Conservation (phyloP, 2,888 invertebrate species). For the Orthonevra nobilis region DNA sequence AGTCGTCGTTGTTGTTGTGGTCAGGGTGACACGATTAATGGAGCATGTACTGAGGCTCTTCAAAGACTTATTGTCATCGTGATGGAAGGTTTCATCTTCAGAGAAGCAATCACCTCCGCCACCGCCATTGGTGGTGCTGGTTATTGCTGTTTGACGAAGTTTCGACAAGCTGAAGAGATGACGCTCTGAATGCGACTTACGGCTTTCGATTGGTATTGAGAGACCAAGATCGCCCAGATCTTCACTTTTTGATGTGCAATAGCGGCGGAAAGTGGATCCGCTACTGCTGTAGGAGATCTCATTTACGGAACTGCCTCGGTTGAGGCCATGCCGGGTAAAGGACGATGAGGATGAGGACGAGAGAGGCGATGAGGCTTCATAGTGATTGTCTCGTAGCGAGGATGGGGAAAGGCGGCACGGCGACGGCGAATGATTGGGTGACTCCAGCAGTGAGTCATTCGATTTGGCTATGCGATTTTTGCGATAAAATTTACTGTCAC, state of each 20-base stretch:
- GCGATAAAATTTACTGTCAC: conserved; percentile 80
- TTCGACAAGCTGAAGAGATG: conserved; percentile 77
- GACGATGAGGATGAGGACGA: conserved; percentile 75
- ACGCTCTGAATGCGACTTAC: conserved; percentile 79
- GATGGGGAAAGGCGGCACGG: conserved; percentile 75
- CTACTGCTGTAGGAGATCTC: conserved; percentile 64
- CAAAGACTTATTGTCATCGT: conserved; percentile 78
- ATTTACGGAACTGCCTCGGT: conserved; percentile 75
- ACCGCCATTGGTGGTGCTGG: no score
- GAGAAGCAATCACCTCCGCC: conserved; percentile 74
- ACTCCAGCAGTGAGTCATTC: conserved; percentile 79
- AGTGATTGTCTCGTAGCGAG: conserved; percentile 77
- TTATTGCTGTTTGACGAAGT: conserved; percentile 79
- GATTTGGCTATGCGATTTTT: conserved; percentile 80
- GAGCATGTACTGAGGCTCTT: conserved; percentile 78
- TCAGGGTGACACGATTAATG: conserved; percentile 76
- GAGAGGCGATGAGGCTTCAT: conserved; percentile 74
- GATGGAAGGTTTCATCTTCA: conserved; percentile 78
- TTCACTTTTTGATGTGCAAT: conserved; percentile 78
- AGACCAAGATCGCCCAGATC: conserved; percentile 76
- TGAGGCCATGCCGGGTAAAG: conserved; percentile 74
- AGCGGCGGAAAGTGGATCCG: conserved; percentile 72
- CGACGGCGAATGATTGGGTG: conserved; percentile 75
- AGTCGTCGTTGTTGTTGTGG: conserved; percentile 68
- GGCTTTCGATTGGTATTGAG: conserved; percentile 76